Conservation (phyloP, 2,113 vertebrate genomes). For the Daubentonia madagascariensis region DNA sequence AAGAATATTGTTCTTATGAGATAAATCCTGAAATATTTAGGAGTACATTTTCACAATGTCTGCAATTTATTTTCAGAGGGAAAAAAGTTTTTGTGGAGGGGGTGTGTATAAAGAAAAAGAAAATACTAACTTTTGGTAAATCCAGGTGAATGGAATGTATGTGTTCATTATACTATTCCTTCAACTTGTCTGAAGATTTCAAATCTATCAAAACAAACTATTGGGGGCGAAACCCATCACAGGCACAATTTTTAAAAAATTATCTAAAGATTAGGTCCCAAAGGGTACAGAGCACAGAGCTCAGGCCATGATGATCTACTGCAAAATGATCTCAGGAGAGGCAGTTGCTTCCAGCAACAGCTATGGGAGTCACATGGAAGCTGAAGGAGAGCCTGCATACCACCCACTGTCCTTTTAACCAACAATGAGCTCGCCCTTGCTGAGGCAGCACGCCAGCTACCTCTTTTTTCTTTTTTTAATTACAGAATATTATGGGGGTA, state of each 20-base stretch:
- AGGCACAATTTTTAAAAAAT: not conserved
- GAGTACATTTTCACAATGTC: not conserved
- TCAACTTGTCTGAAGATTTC: not conserved
- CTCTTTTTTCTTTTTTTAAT: too few species aligned
- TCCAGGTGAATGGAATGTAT: not conserved
- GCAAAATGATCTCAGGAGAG: not conserved
- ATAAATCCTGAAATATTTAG: not conserved
- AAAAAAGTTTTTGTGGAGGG: rapidly evolving
- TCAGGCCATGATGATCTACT: not conserved
- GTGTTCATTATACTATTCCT: not conserved
- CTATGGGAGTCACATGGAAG: not conserved
- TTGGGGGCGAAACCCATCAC: not conserved
- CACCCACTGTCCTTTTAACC: not conserved
- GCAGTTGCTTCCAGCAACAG: not conserved
- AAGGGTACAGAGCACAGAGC: not conserved
- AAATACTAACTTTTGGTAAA: not conserved
- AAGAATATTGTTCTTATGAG: not conserved
- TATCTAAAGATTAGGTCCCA: not conserved
- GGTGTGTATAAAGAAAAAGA: not conserved
- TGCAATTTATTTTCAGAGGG: not conserved
- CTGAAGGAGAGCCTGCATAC: not conserved
- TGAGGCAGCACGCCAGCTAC: not conserved
- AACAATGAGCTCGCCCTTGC: not conserved
- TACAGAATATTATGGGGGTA: too few species aligned
- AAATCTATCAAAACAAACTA: not conserved